Evolutionary conservation across 2,797 vertebrate species (phyloP), one percentile per base, ranked within the genome.

Genomic region (Oreochromis grahami): DNA sequence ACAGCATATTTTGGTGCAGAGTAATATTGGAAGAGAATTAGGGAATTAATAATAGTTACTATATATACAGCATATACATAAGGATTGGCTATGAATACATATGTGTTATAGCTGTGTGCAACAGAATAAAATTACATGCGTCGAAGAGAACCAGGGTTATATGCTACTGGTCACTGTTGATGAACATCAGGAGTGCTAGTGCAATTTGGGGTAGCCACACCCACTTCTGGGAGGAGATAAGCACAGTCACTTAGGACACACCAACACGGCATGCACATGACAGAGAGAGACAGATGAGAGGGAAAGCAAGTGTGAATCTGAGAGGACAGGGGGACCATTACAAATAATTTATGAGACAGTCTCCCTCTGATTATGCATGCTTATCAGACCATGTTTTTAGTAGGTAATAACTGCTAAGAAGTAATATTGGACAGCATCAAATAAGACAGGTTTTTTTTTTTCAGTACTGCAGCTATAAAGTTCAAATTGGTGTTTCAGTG

Each of bases 291-390:
- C 8, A 7, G 65, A 72, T 72, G 14, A 38, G 21, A 70, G 36
- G 13, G 8, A 68, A 68, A 68, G 38, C n/a, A 43, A 43, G 65
- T 17, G 21, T 5, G 21, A 70, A 17, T 70, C 38, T 26, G 38
- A 70, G 38, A 70, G 65, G 65, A 70, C 21, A 45, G 41, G 65
- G 12, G 21, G 14, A 26, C 38, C 41, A 45, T 45, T 45, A 70
- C 13, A 45, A 45, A 76, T 38, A 70, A 78, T 29, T 51, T 41
- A 80, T 60, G 26, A 90, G 68, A 84, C 80, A 77, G 65, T 48
- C 41, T 51, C 48, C 8, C n/a, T 88, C 53, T 84, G 45, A 80
- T 88, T 86, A 87, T 89, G 86, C 55, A 87, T 86, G 63, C 14
- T 79, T 50, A 89, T 86, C 81, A 72, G 48, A 63, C 3, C 51